Evolutionary conservation across 2,113 vertebrate genomes (phyloP), one percentile per base, ranked within the genome.

Genomic region (Addax nasomaculatus): DNA sequence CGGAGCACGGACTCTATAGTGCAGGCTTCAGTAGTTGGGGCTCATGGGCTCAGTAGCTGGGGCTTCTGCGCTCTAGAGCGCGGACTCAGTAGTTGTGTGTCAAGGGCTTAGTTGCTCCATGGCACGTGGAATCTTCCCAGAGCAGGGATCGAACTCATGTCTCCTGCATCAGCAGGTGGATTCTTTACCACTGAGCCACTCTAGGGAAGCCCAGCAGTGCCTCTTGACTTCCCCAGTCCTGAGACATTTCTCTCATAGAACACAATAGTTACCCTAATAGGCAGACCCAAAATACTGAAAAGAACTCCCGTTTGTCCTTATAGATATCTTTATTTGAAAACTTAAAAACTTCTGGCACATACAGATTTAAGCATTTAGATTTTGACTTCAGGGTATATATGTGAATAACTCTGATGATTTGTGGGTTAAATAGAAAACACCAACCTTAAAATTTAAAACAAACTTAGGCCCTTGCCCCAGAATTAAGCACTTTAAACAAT

Each of bases 281-380:
- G 79, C 39, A 90, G 84, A 64, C 49, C 33, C 55, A 53, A 36
- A 13, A 81, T 55, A 64, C 51, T 88, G 53, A 79, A 57, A 70
- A 81, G 53, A 87, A 67, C 29, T 53, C 12, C n/a, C 30, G 3
- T 93, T 55, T 96, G 81, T 78, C 95, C n/a, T 67, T 27, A 47
- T 12, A 85, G 94, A 3, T 62, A 67, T 73, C 87, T 98, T 97
- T 96, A 98, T 95, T 98, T 94, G 81, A 96, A 96, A 96, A 96
- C 21, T 93, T 93, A 70, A 95, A 96, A 83, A 89, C 81, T 67
- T 92, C 33, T 96, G 95, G 60, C 76, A 97, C 76, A 8, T 94
- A 87, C 23, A 94, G 85, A 95, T 80, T 58, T 84, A 36, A 73
- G 92, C 51, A 58, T 92, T 90, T 90, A 64, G 92, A 89, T 93